These are phyloP conservation scores for Conistra vaccinii DNA, from an alignment of 2,888 invertebrate genomes.

Conservation along the genomic window DNA sequence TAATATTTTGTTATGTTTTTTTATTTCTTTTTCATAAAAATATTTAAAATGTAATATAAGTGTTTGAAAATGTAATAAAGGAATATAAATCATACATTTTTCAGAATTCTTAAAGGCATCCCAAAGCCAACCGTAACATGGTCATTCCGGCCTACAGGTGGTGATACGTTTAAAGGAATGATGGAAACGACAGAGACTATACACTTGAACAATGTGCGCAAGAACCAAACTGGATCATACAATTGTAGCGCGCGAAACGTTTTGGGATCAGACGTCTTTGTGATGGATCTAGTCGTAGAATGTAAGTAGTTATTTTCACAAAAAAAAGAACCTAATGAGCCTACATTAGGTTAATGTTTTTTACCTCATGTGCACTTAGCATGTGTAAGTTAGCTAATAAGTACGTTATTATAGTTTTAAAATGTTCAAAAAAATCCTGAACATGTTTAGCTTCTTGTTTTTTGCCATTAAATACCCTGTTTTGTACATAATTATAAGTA, in stretches of 20 bases:
- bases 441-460: too few relatives aligned
- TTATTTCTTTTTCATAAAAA: too few relatives aligned
- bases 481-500: background rate
- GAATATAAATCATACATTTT: constrained; percentile 13
- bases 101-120: constrained; percentile 67
- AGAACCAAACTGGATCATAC: constrained; percentile 66
- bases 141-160: constrained; percentile 58
- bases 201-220: constrained; percentile 50
- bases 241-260: constrained; percentile 71
- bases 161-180: constrained; percentile 32
- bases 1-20: too few relatives aligned
- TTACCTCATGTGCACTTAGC: too few relatives aligned
- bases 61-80: too few relatives aligned
- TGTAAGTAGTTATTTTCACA: constrained; percentile 68
- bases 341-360: too few relatives aligned
- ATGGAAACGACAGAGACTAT: constrained; percentile 51
- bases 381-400: too few relatives aligned
- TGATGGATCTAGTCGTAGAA: constrained; percentile 68
- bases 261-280: constrained; percentile 66
- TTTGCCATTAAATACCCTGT: too few relatives aligned
- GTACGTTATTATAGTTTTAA: background rate
- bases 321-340: too few relatives aligned
- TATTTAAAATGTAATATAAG: too few relatives aligned
- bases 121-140: constrained; percentile 72
- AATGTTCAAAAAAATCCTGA: background rate